Conservation (phyloP, 2,113 vertebrate species). For the Gila orcuttii region DNA sequence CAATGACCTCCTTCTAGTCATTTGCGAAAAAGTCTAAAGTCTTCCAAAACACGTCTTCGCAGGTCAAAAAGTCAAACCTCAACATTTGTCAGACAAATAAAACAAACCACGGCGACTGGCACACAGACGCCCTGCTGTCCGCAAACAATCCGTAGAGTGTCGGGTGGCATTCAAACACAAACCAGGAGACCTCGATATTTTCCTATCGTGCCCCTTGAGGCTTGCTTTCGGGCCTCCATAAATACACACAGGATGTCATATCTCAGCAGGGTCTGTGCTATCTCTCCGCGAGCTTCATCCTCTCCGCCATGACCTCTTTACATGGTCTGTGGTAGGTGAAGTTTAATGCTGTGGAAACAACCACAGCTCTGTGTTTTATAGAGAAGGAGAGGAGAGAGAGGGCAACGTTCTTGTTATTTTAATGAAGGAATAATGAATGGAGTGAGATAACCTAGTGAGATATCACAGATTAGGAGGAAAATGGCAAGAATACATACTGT, state of each 20-base stretch:
- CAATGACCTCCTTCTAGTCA: not conserved
- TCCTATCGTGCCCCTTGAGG: constrained; percentile 13
- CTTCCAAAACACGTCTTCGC: not conserved
- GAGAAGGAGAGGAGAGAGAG: not conserved
- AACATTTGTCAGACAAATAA: constrained; percentile 47
- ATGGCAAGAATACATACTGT: constrained; percentile 10
- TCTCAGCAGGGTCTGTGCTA: constrained; percentile 15
- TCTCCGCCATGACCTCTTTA: constrained; percentile 22
- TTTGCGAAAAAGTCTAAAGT: constrained; percentile 6
- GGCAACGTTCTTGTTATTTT: constrained; percentile 38
- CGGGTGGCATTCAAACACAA: constrained; percentile 12
- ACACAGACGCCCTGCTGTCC: constrained; percentile 22
- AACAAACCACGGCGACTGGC: not conserved
- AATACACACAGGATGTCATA: constrained; percentile 44
- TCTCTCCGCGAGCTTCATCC: not conserved
- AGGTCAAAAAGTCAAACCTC: constrained; percentile 35
- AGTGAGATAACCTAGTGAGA: constrained; percentile 14
- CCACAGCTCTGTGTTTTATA: not conserved
- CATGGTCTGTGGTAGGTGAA: constrained; percentile 37
- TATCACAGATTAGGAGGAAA: constrained; percentile 7
- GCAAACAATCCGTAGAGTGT: constrained; percentile 11
- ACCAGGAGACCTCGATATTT: constrained; percentile 42
- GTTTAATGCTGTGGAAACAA: constrained; percentile 35
- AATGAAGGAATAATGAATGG: constrained; percentile 44
- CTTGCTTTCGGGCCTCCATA: constrained; percentile 24